Conservation (phyloP, 1,140 invertebrate species). For the Acromyrmex heyeri region DNA sequence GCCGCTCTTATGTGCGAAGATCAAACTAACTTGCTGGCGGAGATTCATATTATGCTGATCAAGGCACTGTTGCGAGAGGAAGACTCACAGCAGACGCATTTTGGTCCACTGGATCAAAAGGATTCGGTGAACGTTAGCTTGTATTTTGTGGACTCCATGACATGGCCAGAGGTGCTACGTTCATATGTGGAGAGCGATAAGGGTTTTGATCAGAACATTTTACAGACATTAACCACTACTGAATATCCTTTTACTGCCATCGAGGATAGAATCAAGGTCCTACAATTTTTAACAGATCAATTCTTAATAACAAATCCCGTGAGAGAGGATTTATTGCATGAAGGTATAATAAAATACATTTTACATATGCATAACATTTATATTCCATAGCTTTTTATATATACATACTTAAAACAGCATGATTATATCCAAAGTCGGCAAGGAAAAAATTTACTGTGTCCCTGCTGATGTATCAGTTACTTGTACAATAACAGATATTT, state of each 20-base stretch:
- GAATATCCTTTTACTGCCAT: conserved; percentile 96
- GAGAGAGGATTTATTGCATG: conserved; percentile 96
- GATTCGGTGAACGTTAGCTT: conserved; percentile 97
- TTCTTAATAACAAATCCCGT: conserved; percentile 97
- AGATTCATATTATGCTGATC: conserved; percentile 96
- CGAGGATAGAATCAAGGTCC: conserved; percentile 93
- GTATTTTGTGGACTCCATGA: conserved; percentile 96
- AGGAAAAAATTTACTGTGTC: conserved; percentile 56
- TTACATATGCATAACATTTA: not conserved
- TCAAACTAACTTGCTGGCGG: conserved; percentile 95
- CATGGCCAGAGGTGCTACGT: conserved; percentile 97
- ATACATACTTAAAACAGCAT: not conserved
- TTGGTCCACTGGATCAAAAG: conserved; percentile 98
- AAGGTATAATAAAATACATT: conserved; percentile 89
- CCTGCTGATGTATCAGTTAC: conserved; percentile 51
- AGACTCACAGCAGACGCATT: conserved; percentile 97
- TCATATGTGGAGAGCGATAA: conserved; percentile 96
- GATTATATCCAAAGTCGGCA: conserved; percentile 54
- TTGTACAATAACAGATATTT: not conserved
- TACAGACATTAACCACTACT: conserved; percentile 90
- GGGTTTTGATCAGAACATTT: conserved; percentile 91
- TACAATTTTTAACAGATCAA: conserved; percentile 97
- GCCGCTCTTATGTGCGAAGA: conserved; percentile 96
- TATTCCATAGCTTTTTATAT: not conserved
- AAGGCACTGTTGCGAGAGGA: conserved; percentile 97